Evolutionary conservation across 2,113 vertebrate species (phyloP), one percentile per base, ranked within the genome.

Genomic region (Anas platyrhynchos): DNA sequence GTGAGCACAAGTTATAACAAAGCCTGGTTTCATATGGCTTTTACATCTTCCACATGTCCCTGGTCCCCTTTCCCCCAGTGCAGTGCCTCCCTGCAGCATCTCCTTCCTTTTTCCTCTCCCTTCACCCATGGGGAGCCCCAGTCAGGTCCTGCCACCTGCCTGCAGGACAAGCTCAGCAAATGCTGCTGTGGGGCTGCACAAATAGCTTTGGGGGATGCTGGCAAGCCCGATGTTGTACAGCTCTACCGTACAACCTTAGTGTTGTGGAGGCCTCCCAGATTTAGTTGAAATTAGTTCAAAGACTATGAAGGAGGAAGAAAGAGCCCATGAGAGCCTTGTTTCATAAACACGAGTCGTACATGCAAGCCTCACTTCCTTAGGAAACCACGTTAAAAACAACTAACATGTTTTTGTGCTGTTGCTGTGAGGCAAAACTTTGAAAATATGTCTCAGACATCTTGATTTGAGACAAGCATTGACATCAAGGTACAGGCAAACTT

Each of bases 341-440:
- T 93, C 83, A 84, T 27, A 87, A 88, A 76, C 68, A 92, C 31
- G 58, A 46, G 68, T 56, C 86, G 75, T 54, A 72, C 65, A 82
- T 20, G 61, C 66, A 50, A 73, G 62, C 48, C 84, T 66, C 66
- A 66, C 89, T 94, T 95, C 94, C 93, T 89, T 62, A 67, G 93
- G 77, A 95, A 97, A 82, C 95, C 96, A 85, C 81, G 65, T 89
- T 25, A 89, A 79, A 91, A 89, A 91, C 48, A 94, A 93, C 84
- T 93, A 91, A 79, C 46, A 26, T 62, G 74, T 23, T 83, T 84
- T 84, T 58, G 66, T 43, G 58, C 66, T 82, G 41, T 54, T 91
- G 86, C 58, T 69, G 44, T 14, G 41, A 91, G 71, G 78, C 66
- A 48, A 69, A 65, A 69, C 81, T 94, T 92, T 92, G 80, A 90